Base-by-base conservation (phyloP, 2,888 invertebrate species). In the Xanthostigma xanthostigma region DNA sequence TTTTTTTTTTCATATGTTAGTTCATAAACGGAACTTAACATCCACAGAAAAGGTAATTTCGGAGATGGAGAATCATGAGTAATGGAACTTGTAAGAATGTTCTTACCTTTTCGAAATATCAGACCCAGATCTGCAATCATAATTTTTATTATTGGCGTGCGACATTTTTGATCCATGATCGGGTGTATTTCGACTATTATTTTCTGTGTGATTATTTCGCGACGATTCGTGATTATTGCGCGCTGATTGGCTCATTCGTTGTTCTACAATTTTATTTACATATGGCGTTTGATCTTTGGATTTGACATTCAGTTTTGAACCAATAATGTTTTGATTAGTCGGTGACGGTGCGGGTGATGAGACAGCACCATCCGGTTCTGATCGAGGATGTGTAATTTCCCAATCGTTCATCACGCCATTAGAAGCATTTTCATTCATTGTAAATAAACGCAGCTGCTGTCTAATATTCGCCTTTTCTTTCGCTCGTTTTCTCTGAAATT, bases 401-500 rank as follows among this genome's bases (percentile, higher is more conserved):
- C 67, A 60, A 51, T 65, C 59, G 1, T 69, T 56, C 0, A 79
- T 78, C 63, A 79, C 69, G 62, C 79, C 79, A 55, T 72, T 67
- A 63, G 71, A 74, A 39, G 69, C 64, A 42, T 65, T 65, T 57
- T 74, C 73, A 12, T 81, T 79, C 58, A 81, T 74, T 45, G 78
- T 80, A 58, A 81, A 83, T 17, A 86, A 67, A 41, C 84, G 67
- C 54, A 87, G 65, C 62, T 87, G 87, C 56, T 87, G 84, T 34
- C 85, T 68, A 52, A 87, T 84, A 54, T 69, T 79, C 1, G 82
- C 83, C 62, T 84, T 84, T 65, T 84, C 84, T 53, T 79, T 71
- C 37, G 86, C 87, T 41, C 90, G 72, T 65, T 90, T 89, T 53
- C 79, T 74, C 63, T 89, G 88, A 64, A 90, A 90, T 64, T 90